phyloP scores from a whole-genome alignment of 64 coral and sea anemone species.

The Actinia tenebrosa region DNA sequence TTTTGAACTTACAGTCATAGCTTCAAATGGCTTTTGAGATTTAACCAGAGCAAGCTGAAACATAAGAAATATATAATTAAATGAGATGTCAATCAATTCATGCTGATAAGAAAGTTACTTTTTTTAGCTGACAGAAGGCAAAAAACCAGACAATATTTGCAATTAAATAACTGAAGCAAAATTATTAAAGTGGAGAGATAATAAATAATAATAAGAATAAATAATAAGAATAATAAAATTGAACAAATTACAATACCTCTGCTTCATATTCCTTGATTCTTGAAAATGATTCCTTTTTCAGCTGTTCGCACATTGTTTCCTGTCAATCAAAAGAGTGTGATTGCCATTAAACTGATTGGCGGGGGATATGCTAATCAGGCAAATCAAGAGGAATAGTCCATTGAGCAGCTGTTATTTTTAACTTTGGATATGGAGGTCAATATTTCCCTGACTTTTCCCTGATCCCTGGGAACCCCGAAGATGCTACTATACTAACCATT shows the following conservation, averaged over 20 bases:
- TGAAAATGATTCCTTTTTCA: slow-evolving; percentile 53
- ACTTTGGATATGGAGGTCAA: neutral
- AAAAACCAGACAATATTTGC: neutral
- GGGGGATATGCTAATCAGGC: no score
- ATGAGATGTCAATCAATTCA: no score
- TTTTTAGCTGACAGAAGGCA: no score
- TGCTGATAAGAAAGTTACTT: no score
- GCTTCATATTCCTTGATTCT: slow-evolving; percentile 69
- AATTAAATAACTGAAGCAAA: neutral
- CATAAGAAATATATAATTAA: neutral
- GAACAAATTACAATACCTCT: slow-evolving; percentile 39
- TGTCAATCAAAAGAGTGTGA: neutral
- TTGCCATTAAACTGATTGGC: no score
- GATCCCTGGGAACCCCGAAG: no score
- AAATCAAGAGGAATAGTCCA: no score
- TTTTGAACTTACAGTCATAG: slow-evolving; percentile 75
- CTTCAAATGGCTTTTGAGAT: slow-evolving; percentile 81
- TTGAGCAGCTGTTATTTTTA: no score
- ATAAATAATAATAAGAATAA: neutral
- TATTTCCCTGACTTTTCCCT: neutral
- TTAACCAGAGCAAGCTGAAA: slow-evolving; percentile 72
- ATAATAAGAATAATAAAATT: neutral
- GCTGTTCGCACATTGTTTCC: slow-evolving; percentile 54
- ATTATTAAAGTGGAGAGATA: no score
- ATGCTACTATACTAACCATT: slow-evolving; percentile 59